Evolutionary conservation across 2,113 vertebrate genomes (phyloP).

Genomic region (Neoarius graeffei): DNA sequence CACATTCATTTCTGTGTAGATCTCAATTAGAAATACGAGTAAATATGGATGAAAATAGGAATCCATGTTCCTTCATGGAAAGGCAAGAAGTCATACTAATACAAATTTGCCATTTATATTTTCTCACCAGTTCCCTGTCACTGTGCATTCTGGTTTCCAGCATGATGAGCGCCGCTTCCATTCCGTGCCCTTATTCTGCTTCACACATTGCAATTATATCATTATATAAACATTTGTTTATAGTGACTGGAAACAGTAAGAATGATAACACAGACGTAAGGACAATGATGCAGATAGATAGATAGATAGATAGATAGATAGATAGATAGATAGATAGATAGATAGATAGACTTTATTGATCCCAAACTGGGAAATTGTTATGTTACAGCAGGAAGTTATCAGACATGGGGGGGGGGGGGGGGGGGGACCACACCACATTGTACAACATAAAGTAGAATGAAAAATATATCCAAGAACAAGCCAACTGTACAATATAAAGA

Average conservation of each 20-base stretch:
- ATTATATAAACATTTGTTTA: background rate
- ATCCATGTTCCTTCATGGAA: background rate
- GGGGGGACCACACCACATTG: too few species aligned
- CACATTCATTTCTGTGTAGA: background rate
- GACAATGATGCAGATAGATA: too few species aligned
- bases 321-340: too few species aligned
- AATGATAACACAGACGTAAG: too few species aligned
- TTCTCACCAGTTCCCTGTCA: background rate
- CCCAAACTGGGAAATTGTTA: too few species aligned
- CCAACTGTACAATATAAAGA: too few species aligned
- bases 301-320: too few species aligned
- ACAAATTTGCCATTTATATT: background rate
- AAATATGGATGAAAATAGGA: background rate
- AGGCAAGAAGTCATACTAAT: background rate
- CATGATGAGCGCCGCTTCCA: background rate
- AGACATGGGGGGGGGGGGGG: too few species aligned
- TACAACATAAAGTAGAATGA: too few species aligned
- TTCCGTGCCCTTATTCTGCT: background rate
- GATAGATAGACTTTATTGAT: too few species aligned
- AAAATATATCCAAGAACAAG: too few species aligned
- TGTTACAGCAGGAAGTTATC: too few species aligned
- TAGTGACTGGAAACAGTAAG: background rate
- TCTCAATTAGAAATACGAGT: conserved; percentile 1
- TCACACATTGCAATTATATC: background rate
- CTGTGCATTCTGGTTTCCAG: background rate